Base-by-base conservation (phyloP, 2,113 vertebrate species). In the Cromileptes altivelis region DNA sequence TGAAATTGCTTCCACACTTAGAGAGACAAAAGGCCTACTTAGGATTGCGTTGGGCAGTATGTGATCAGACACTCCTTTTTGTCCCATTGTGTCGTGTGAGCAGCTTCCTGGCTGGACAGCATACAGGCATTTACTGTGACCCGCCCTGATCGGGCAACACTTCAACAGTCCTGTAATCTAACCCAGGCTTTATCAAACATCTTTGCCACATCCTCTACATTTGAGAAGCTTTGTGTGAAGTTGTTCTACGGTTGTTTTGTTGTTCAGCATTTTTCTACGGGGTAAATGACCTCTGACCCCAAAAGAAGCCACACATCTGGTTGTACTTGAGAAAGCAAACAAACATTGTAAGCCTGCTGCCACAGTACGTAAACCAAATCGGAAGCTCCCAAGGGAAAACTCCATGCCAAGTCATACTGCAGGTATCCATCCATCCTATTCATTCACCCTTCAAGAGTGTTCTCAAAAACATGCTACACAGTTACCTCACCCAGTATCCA, bases 251-350 rank as follows among this genome's bases (percentile, higher is more conserved):
- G 57, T 47, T 47, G n/a, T 65, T 72, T 81, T 53, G 63, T 37
- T 45, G 18, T 55, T 42, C 21, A 6, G 40, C 17, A 25, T 74
- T 75, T 88, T 75, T 80, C 76, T 37, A 64, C 42, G 11, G 40
- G 49, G 42, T 12, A 67, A 71, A 75, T 60, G 80, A 86, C 91
- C 81, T 88, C 73, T 82, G 76, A 81, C 81, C 86, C 30, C 25
- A 6, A 64, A 72, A 78, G 77, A 65, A 76, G 80, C 73, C 57
- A 62, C 78, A 88, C 93, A 92, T 93, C 90, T 93, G 94, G 91
- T 89, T 85, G 81, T 27, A 71, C 91, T 91, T 85, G 67, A 72
- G 60, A 87, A 84, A 81, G 58, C 69, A 75, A 91, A 88, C 88
- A 91, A 93, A 90, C 85, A 88, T 83, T 77, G 63, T 84, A 81